phyloP scores from a whole-genome alignment of 2,113 vertebrate genomes.

The Melanerpes formicivorus region DNA sequence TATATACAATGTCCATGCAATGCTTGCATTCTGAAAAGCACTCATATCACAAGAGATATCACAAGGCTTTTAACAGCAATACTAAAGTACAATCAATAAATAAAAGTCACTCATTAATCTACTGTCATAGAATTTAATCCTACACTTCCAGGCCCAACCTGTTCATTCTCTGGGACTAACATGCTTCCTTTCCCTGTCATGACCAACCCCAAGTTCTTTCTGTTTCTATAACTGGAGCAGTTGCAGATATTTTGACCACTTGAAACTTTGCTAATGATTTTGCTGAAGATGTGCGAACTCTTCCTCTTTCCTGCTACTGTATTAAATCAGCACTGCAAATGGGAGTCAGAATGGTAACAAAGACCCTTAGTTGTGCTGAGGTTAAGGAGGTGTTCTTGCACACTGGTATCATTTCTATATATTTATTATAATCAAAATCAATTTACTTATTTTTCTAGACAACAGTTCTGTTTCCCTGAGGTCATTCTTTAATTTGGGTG shows the following conservation, averaged over 20 bases:
- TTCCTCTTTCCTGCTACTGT: neutral
- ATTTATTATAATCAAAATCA: neutral
- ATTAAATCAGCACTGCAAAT: neutral
- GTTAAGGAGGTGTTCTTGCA: neutral
- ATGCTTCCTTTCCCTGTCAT: neutral
- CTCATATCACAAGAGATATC: neutral
- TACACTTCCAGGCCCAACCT: neutral
- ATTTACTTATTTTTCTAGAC: neutral
- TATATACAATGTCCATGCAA: neutral
- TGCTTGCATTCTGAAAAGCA: neutral
- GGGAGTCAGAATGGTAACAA: neutral
- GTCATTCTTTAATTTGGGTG: neutral
- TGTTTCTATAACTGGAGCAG: neutral
- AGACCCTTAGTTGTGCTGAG: neutral
- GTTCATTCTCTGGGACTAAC: neutral
- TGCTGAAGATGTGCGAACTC: neutral
- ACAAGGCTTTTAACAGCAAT: neutral
- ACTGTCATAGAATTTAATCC: neutral
- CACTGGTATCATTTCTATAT: neutral
- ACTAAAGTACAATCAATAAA: neutral
- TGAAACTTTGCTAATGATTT: neutral
- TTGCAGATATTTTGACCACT: neutral
- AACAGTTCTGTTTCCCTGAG: neutral
- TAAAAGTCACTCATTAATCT: neutral
- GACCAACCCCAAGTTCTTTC: neutral